A percentile compares a stretch with the other conserved stretches of the same genome.
phyloP scores from a whole-genome alignment of 2,888 invertebrate species.

The Drosophila bunnanda region DNA sequence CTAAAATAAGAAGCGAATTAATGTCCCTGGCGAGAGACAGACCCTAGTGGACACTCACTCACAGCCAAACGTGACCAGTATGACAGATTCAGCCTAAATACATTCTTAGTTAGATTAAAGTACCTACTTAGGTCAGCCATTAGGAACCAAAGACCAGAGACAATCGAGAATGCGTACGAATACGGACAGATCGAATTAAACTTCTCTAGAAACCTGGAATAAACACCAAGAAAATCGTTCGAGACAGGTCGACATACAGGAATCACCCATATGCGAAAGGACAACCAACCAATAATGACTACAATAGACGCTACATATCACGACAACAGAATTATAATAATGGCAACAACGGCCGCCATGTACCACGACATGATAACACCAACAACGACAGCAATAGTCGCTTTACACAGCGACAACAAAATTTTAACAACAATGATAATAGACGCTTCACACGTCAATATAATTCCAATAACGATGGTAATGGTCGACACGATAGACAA shows the following conservation, averaged over 20 bases:
- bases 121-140: neutral
- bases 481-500: neutral
- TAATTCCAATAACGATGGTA: neutral
- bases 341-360: neutral
- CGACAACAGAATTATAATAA: neutral
- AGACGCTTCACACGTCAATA: neutral
- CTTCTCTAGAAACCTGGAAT: neutral
- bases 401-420: conserved; percentile 3
- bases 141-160: conserved; percentile 18
- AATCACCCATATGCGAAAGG: conserved; percentile 8
- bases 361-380: neutral
- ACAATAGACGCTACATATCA: conserved; percentile 1
- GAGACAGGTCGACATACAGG: conserved; percentile 10
- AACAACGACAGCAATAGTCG: conserved; percentile 13
- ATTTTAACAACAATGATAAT: neutral
- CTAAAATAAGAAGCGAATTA: neutral
- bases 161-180: conserved; percentile 15
- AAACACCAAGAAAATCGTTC: neutral
- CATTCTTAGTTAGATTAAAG: neutral
- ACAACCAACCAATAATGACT: conserved; percentile 7
- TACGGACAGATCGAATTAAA: conserved; percentile 18
- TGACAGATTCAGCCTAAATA: neutral
- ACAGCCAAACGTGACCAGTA: neutral
- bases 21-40: neutral
- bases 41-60: neutral